Conservation (phyloP, 2,888 invertebrate genomes). For the Incurvaria masculella region DNA sequence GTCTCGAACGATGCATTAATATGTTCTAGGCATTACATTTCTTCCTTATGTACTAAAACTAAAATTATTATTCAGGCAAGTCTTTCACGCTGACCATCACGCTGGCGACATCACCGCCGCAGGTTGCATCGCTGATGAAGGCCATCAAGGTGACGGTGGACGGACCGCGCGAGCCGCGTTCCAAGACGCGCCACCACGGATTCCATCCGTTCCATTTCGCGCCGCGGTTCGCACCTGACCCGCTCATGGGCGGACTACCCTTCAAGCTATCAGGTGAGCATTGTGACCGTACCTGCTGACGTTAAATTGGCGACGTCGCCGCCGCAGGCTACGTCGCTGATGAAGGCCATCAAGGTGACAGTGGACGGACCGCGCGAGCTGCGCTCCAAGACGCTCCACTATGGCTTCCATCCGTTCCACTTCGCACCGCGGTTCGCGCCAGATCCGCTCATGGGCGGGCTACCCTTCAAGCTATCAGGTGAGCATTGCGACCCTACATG, state of each 20-base stretch:
- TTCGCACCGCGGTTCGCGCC: conserved; percentile 83
- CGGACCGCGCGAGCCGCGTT: conserved; percentile 95
- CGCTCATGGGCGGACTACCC: conserved; percentile 71
- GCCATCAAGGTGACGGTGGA: conserved; percentile 99
- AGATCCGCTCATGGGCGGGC: conserved; percentile 71
- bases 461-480: conserved; percentile 87
- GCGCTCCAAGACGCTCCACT: conserved; percentile 87
- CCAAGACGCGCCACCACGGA: conserved; percentile 85
- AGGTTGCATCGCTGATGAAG: conserved; percentile 95
- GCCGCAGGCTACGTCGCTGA: conserved; percentile 94
- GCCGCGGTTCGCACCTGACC: conserved; percentile 80
- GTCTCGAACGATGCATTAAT: too few relatives aligned
- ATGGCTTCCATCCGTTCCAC: conserved; percentile 86
- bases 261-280: conserved; percentile 81
- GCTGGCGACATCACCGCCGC: conserved; percentile 89
- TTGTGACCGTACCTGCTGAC: conserved; percentile 93
- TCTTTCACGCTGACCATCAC: conserved; percentile 96
- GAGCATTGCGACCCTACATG: conserved; percentile 78
- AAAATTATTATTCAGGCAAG: conserved; percentile 75
- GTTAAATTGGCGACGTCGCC: conserved; percentile 91
- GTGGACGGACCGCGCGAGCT: conserved; percentile 99
- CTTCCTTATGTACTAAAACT: background rate
- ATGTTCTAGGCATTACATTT: background rate
- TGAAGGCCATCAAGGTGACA: conserved; percentile 98
- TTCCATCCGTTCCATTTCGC: conserved; percentile 90